These are phyloP conservation scores for Poecilia picta DNA, from an alignment of 2,797 vertebrate species.

Conservation along the genomic window DNA sequence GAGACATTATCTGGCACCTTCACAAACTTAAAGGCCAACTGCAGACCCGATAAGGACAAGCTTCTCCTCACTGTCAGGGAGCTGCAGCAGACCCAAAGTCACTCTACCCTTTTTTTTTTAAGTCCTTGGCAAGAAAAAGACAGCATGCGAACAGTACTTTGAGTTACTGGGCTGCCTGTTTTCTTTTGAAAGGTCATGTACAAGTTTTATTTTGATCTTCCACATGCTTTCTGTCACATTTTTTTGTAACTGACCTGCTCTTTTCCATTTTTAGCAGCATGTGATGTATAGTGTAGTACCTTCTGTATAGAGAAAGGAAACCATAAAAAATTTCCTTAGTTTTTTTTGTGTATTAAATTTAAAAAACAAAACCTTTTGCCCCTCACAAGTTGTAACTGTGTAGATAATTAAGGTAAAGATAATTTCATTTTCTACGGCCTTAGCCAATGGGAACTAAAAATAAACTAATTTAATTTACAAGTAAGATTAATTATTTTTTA, in stretches of 20 bases:
- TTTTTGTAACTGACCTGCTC: slow-evolving; percentile 19
- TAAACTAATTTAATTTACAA: not conserved
- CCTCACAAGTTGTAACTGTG: not conserved
- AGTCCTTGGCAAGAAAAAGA: slow-evolving; percentile 53
- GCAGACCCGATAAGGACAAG: slow-evolving; percentile 66
- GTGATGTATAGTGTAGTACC: slow-evolving; percentile 26
- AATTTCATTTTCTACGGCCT: not conserved
- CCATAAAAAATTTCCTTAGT: not conserved
- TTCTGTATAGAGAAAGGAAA: slow-evolving; percentile 24
- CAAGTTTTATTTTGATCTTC: slow-evolving; percentile 49
- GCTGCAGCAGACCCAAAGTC: slow-evolving; percentile 47
- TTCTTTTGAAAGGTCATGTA: slow-evolving; percentile 51
- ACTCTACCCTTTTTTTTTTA: slow-evolving; percentile 46
- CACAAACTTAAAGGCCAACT: slow-evolving; percentile 61
- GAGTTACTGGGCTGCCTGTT: slow-evolving; percentile 37
- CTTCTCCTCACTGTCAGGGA: slow-evolving; percentile 58
- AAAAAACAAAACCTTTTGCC: not conserved
- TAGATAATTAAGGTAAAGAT: not conserved
- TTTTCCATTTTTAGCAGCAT: slow-evolving; percentile 18
- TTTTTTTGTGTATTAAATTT: not conserved
- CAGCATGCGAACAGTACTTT: slow-evolving; percentile 30
- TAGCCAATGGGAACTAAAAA: not conserved
- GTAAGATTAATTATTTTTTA: not conserved
- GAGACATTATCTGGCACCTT: slow-evolving; percentile 69
- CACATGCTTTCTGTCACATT: slow-evolving; percentile 22